phyloP scores from a whole-genome alignment of 2,888 invertebrate species.

The Agonopterix subpropinquella region DNA sequence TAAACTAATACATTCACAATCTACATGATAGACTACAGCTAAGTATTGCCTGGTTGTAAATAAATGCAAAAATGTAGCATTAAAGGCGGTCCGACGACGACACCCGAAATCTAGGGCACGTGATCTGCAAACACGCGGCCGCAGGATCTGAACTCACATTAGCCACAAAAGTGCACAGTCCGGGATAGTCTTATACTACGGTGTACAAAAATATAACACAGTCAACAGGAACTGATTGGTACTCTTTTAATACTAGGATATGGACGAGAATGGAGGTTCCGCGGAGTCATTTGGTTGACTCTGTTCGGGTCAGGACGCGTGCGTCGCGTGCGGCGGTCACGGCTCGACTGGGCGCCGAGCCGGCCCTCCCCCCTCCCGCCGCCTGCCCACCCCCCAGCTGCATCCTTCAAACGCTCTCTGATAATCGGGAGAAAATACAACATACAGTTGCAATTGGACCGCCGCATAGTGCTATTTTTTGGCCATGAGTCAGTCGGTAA shows the following conservation, averaged over 20 bases:
- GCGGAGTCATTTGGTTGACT: slow-evolving; percentile 57
- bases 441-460: slow-evolving; percentile 64
- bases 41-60: slow-evolving; percentile 53
- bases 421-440: slow-evolving; percentile 70
- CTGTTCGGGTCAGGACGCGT: slow-evolving; percentile 37
- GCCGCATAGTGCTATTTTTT: slow-evolving; percentile 63
- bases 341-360: slow-evolving; percentile 48
- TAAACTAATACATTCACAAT: slow-evolving; percentile 2
- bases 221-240: slow-evolving; percentile 47
- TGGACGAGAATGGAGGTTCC: slow-evolving; percentile 41
- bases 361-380: slow-evolving; percentile 21
- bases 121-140: slow-evolving; percentile 45
- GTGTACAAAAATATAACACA: slow-evolving; percentile 37
- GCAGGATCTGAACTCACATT: slow-evolving; percentile 61
- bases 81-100: slow-evolving; percentile 51
- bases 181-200: slow-evolving; percentile 44
- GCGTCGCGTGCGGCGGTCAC: slow-evolving; percentile 40
- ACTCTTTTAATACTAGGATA: slow-evolving; percentile 27
- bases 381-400: slow-evolving; percentile 35
- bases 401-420: slow-evolving; percentile 66
- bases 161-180: slow-evolving; percentile 61
- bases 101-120: slow-evolving; percentile 66
- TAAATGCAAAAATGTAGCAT: slow-evolving; percentile 51
- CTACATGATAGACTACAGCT: slow-evolving; percentile 21
- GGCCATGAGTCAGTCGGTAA: slow-evolving; percentile 59